phyloP scores from a whole-genome alignment of 2,797 vertebrate genomes.

The Agapornis canus region DNA sequence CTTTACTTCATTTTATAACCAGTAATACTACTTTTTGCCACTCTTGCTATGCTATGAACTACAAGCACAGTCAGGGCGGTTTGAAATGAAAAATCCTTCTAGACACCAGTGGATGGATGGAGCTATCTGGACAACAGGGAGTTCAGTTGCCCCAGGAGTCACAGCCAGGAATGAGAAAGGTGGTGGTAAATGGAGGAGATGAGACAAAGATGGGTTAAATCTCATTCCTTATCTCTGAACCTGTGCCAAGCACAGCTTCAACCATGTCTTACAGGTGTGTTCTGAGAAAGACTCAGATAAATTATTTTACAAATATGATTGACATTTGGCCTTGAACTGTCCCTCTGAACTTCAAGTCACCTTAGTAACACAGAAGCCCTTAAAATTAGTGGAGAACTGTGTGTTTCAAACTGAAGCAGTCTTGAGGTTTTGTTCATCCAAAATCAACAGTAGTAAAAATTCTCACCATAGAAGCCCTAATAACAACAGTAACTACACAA shows the following conservation, averaged over 20 bases:
- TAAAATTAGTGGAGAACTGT: not conserved
- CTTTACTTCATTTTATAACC: not conserved
- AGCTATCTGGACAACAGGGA: not conserved
- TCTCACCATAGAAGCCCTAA: not conserved
- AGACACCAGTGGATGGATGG: not conserved
- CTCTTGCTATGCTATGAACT: not conserved
- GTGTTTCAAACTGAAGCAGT: not conserved
- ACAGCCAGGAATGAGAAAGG: not conserved
- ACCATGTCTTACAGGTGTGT: not conserved
- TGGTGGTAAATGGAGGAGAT: not conserved
- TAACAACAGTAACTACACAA: not conserved
- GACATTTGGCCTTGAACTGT: not conserved
- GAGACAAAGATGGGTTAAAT: not conserved
- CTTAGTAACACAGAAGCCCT: not conserved
- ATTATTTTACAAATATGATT: not conserved
- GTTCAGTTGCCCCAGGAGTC: not conserved
- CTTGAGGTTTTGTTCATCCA: not conserved
- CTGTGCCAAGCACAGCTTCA: not conserved
- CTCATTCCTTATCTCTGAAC: not conserved
- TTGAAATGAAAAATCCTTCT: not conserved
- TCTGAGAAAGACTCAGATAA: not conserved
- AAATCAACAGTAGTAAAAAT: not conserved
- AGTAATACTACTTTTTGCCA: not conserved
- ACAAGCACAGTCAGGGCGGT: not conserved
- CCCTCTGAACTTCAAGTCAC: not conserved